phyloP scores from a whole-genome alignment of 1,140 invertebrate species.

The Rhynchophorus ferrugineus region DNA sequence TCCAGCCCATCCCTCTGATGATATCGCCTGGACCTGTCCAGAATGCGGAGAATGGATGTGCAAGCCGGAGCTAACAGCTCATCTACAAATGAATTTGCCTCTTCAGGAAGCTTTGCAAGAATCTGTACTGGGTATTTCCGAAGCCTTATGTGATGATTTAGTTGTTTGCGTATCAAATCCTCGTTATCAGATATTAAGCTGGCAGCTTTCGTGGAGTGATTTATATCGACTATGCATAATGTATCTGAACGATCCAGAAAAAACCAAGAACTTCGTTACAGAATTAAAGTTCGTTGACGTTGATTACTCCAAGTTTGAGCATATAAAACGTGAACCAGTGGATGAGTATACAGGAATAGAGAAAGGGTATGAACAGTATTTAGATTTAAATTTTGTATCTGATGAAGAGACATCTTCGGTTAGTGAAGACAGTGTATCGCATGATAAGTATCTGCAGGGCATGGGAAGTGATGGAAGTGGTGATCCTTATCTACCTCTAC shows the following conservation, averaged over 20 bases:
- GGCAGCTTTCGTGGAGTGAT: slow-evolving; percentile 52
- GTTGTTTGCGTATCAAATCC: slow-evolving; percentile 53
- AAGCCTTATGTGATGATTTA: slow-evolving; percentile 54
- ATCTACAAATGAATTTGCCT: slow-evolving; percentile 33
- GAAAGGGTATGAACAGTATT: slow-evolving; percentile 48
- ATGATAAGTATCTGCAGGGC: slow-evolving; percentile 21
- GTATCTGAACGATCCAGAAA: slow-evolving; percentile 52
- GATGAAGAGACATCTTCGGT: slow-evolving; percentile 21
- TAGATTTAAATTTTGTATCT: slow-evolving; percentile 31
- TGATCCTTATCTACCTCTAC: slow-evolving; percentile 17
- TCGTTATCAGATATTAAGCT: slow-evolving; percentile 54
- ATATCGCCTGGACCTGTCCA: slow-evolving; percentile 32
- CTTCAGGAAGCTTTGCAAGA: slow-evolving; percentile 35
- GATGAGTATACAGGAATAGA: slow-evolving; percentile 46
- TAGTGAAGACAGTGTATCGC: slow-evolving; percentile 26
- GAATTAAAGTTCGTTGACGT: slow-evolving; percentile 58
- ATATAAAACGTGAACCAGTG: slow-evolving; percentile 45
- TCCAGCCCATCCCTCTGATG: slow-evolving; percentile 29
- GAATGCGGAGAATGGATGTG: slow-evolving; percentile 34
- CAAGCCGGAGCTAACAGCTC: slow-evolving; percentile 29
- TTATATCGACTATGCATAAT: slow-evolving; percentile 50
- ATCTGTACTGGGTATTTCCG: slow-evolving; percentile 48
- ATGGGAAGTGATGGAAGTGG: slow-evolving; percentile 27
- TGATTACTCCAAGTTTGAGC: slow-evolving; percentile 56
- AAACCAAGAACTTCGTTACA: slow-evolving; percentile 51